A percentile compares a stretch with the other conserved stretches of the same genome.
Conservation (phyloP, 2,113 vertebrate species). For the Paedocypris sp. region DNA sequence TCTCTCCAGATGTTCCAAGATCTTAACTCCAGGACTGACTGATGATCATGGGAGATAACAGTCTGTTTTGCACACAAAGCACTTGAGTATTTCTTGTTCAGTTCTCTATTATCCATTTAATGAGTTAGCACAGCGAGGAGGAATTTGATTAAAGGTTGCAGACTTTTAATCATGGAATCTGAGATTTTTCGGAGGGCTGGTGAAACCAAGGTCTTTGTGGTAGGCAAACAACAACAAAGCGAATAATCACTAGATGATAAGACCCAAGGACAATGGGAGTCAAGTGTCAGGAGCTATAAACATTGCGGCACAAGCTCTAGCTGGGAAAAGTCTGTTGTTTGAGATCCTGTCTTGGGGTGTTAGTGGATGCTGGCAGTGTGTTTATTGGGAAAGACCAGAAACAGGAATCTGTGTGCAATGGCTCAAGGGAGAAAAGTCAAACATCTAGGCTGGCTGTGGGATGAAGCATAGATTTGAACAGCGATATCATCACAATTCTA, state of each 20-base stretch:
- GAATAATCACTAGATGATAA: conserved; percentile 42
- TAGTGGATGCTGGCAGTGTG: conserved; percentile 36
- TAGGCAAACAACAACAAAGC: conserved; percentile 41
- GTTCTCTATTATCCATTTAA: conserved; percentile 34
- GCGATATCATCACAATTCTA: background rate
- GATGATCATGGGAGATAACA: conserved; percentile 38
- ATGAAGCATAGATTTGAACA: conserved; percentile 15
- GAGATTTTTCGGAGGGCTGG: conserved; percentile 19
- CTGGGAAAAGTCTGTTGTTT: conserved; percentile 41
- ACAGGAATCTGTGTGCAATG: conserved; percentile 23
- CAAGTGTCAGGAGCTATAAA: conserved; percentile 51
- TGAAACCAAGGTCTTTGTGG: background rate
- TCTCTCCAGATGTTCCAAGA: background rate
- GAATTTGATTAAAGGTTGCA: conserved; percentile 44
- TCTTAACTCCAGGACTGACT: conserved; percentile 12
- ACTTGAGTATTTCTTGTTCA: conserved; percentile 29
- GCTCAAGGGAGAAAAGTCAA: conserved; percentile 34
- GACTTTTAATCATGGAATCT: conserved; percentile 30
- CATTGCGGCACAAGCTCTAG: conserved; percentile 23
- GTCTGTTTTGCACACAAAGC: conserved; percentile 16
- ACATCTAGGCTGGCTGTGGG: conserved; percentile 7
- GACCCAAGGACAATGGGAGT: conserved; percentile 40
- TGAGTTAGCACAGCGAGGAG: conserved; percentile 39
- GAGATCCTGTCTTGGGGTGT: conserved; percentile 44
- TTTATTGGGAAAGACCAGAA: conserved; percentile 27